A percentile compares a stretch with the other conserved stretches of the same genome.
phyloP scores from a whole-genome alignment of 1,140 invertebrate species.

The Brachionus plicatilis region DNA sequence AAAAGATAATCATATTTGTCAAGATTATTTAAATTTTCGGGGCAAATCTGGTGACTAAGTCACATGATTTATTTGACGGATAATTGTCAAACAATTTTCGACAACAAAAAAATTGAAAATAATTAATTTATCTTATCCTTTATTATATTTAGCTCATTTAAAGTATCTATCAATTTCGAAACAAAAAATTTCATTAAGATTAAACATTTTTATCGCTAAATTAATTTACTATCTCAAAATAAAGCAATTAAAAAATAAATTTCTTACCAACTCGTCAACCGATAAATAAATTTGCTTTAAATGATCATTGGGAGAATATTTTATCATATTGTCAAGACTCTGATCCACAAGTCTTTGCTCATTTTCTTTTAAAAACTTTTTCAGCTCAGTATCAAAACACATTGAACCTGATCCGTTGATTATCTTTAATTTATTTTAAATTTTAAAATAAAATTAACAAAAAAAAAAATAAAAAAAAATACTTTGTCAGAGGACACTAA shows the following conservation, averaged over 20 bases:
- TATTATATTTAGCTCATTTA: neutral
- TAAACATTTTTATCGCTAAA: neutral
- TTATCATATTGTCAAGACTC: neutral
- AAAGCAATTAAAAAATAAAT: neutral
- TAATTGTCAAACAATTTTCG: neutral
- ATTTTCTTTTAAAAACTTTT: slow-evolving; percentile 30
- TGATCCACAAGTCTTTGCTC: neutral
- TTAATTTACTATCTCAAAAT: neutral
- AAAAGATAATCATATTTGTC: neutral
- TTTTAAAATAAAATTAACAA: slow-evolving; percentile 45
- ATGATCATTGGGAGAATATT: slow-evolving; percentile 58
- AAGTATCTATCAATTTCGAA: slow-evolving; percentile 8
- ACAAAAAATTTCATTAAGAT: slow-evolving; percentile 17
- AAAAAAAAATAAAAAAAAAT: neutral
- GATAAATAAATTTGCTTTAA: slow-evolving; percentile 75
- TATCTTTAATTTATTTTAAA: slow-evolving; percentile 66
- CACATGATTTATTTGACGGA: neutral
- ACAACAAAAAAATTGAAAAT: neutral
- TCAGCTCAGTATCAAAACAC: slow-evolving; percentile 52
- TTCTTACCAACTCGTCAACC: slow-evolving; percentile 74
- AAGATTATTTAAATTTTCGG: neutral
- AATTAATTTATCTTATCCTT: neutral
- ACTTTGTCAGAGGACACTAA: slow-evolving; percentile 46
- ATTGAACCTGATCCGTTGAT: slow-evolving; percentile 70
- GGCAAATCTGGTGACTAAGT: neutral